A percentile compares a stretch with the other conserved stretches of the same genome.
Evolutionary conservation across 2,113 vertebrate genomes (phyloP).

Genomic region (Telmatochromis sp.): DNA sequence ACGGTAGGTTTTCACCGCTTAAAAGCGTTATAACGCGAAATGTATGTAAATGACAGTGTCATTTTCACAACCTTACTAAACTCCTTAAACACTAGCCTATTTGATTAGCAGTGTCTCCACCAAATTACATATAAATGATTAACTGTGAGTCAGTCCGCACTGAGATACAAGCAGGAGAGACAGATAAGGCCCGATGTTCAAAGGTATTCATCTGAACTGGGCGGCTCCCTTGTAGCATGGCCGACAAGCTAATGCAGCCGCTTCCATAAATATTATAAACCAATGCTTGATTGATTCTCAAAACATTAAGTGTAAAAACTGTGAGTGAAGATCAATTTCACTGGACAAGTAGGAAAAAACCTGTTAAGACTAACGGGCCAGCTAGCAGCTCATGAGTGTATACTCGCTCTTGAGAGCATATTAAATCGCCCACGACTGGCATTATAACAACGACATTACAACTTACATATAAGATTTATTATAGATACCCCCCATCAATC

Average conservation of each 20-base stretch:
- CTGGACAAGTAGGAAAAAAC: neutral
- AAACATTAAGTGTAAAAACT: neutral
- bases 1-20: neutral
- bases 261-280: neutral
- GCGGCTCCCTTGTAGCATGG: slow-evolving; percentile 34
- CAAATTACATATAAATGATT: neutral
- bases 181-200: slow-evolving; percentile 9
- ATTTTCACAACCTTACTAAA: neutral
- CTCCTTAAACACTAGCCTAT: neutral
- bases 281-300: neutral
- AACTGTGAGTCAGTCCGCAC: neutral
- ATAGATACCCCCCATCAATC: neutral
- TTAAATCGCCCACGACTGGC: neutral
- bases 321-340: fast-evolving
- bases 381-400: neutral
- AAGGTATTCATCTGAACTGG: slow-evolving; percentile 2
- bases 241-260: neutral
- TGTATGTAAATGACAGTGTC: neutral
- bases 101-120: neutral
- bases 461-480: neutral
- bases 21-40: neutral
- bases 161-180: neutral
- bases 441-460: neutral
- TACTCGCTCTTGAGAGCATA: neutral
- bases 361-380: neutral